Evolutionary conservation across 2,888 invertebrate genomes (phyloP).

Genomic region (Aleiodes leptofemur): DNA sequence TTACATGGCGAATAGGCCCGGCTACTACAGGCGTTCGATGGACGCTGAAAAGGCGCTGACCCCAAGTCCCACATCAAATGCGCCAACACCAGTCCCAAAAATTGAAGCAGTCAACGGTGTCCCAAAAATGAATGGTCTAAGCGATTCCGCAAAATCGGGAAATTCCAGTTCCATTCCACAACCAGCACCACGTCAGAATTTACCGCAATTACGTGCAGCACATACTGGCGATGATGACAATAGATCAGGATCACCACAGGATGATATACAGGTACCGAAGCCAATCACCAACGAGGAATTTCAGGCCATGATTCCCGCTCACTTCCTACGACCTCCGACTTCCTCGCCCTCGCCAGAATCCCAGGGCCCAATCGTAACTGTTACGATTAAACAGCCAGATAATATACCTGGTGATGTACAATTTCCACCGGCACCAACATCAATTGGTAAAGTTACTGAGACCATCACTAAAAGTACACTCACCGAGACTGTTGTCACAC

Average conservation of each 20-base stretch:
- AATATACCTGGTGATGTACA: conserved; percentile 82
- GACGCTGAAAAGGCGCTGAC: conserved; percentile 75
- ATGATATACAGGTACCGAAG: conserved; percentile 82
- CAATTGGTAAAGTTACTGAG: conserved; percentile 92
- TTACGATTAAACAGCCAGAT: conserved; percentile 87
- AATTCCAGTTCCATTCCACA: conserved; percentile 58
- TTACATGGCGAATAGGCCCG: conserved; percentile 84
- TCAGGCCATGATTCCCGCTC: conserved; percentile 95
- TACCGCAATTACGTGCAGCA: conserved; percentile 48
- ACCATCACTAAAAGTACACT: conserved; percentile 97
- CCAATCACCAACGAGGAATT: conserved; percentile 96
- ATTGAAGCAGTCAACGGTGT: conserved; percentile 62
- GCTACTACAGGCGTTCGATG: conserved; percentile 79
- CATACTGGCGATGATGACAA: conserved; percentile 65
- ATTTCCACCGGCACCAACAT: conserved; percentile 89
- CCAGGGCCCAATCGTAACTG: conserved; percentile 82
- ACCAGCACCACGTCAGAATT: conserved; percentile 67
- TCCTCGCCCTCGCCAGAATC: conserved; percentile 73
- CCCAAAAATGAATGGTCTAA: conserved; percentile 70
- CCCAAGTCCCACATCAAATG: conserved; percentile 67
- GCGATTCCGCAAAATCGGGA: conserved; percentile 51
- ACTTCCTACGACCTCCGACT: conserved; percentile 82
- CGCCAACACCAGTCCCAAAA: conserved; percentile 72
- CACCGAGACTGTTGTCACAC: conserved; percentile 95
- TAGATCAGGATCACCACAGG: conserved; percentile 75